A percentile compares a stretch with the other conserved stretches of the same genome.
Conservation (phyloP, 2,888 invertebrate species). For the Spilarctia lutea region DNA sequence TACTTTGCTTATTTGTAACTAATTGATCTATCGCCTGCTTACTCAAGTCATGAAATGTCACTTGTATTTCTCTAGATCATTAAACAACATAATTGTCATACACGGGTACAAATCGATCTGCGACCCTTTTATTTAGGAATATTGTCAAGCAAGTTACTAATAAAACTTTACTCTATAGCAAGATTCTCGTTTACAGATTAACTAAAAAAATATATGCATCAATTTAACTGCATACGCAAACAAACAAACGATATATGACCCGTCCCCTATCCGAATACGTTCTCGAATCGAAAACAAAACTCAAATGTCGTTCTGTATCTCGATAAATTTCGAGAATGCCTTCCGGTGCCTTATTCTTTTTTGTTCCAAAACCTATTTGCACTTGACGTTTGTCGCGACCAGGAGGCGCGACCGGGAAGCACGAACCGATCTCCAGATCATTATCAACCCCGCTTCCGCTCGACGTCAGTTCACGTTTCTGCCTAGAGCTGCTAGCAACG, state of each 20-base stretch:
- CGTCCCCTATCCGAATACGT: background rate
- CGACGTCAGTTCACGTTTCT: constrained; percentile 45
- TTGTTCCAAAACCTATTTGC: constrained; percentile 36
- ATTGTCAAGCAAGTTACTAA: background rate
- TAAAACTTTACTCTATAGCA: background rate
- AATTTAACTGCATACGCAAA: background rate
- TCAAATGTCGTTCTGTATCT: constrained; percentile 13
- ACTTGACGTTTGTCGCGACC: constrained; percentile 45
- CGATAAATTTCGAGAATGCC: constrained; percentile 9
- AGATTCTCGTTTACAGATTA: background rate
- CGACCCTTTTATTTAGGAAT: background rate
- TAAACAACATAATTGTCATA: background rate
- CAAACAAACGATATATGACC: background rate
- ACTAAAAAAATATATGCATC: background rate
- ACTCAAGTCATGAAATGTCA: no score
- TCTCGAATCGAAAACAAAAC: constrained; percentile 7
- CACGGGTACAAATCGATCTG: background rate
- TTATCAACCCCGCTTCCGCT: constrained; percentile 60
- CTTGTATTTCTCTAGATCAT: background rate
- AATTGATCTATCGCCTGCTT: no score
- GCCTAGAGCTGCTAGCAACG: constrained; percentile 16
- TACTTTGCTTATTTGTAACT: no score
- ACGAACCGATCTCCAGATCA: constrained; percentile 58
- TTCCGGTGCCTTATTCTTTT: constrained; percentile 16
- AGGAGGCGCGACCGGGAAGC: constrained; percentile 35